Percentiles rank a stretch among this genome's conserved stretches.
Conservation (phyloP, 1,140 invertebrate genomes). For the Drosophila novamexicana region DNA sequence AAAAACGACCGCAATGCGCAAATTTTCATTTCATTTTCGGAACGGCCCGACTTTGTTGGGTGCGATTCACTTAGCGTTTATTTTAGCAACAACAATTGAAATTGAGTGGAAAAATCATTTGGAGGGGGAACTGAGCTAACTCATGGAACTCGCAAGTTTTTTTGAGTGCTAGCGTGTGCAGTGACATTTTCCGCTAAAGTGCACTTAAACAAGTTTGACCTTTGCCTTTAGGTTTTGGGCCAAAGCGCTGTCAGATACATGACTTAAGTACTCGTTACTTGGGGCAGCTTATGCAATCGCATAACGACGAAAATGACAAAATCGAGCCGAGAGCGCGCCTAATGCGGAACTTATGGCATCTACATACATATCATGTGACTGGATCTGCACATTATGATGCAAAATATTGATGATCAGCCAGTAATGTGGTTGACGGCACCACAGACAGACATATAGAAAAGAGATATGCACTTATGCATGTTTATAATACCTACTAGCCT, state of each 20-base stretch:
- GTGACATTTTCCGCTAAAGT: constrained; percentile 71
- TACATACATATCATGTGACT: constrained; percentile 38
- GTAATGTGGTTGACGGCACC: constrained; percentile 16
- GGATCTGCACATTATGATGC: constrained; percentile 61
- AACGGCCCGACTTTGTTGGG: neutral
- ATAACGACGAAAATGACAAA: constrained; percentile 22
- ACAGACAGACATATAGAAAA: constrained; percentile 26
- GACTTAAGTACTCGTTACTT: constrained; percentile 39
- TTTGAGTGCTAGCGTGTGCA: constrained; percentile 67
- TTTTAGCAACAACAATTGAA: constrained; percentile 64
- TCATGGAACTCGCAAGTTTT: constrained; percentile 1
- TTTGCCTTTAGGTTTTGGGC: constrained; percentile 46
- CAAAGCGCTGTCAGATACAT: constrained; percentile 32
- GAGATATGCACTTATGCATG: constrained; percentile 49
- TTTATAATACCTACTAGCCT: constrained; percentile 34
- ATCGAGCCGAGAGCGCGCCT: constrained; percentile 3
- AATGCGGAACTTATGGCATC: constrained; percentile 42
- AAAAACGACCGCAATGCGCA: constrained; percentile 70
- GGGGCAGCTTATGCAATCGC: constrained; percentile 34
- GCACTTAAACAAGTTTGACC: constrained; percentile 74
- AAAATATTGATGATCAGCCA: constrained; percentile 66
- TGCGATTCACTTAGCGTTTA: constrained; percentile 55
- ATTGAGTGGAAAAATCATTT: constrained; percentile 75
- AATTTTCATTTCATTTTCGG: constrained; percentile 57
- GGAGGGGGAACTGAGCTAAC: constrained; percentile 13